phyloP scores from a whole-genome alignment of 1,140 invertebrate species.

The Drosophila repleta region DNA sequence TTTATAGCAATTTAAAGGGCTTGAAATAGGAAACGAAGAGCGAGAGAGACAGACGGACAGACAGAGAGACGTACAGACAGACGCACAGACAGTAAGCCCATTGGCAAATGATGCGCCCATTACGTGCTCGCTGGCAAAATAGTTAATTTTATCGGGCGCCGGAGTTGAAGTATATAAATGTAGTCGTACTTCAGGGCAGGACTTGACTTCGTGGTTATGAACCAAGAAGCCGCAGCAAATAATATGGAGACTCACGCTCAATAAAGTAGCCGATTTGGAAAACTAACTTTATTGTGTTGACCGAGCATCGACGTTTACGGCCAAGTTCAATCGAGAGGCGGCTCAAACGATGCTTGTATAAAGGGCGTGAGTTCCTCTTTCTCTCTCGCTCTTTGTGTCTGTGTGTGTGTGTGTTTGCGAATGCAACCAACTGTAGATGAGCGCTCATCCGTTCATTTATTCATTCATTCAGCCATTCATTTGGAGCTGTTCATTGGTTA shows the following conservation, averaged over 20 bases:
- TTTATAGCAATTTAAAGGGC: slow-evolving; percentile 79
- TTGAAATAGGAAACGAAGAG: slow-evolving; percentile 68
- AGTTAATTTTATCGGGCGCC: slow-evolving; percentile 78
- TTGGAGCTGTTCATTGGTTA: slow-evolving; percentile 77
- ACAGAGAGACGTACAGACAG: slow-evolving; percentile 1
- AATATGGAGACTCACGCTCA: slow-evolving; percentile 77
- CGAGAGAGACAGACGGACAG: slow-evolving; percentile 4
- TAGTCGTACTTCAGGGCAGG: slow-evolving; percentile 37
- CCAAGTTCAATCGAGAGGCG: slow-evolving; percentile 71
- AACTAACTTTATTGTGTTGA: slow-evolving; percentile 78
- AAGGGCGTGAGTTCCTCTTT: neutral
- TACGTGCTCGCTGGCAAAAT: slow-evolving; percentile 72
- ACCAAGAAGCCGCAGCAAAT: slow-evolving; percentile 75
- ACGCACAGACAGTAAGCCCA: slow-evolving; percentile 35
- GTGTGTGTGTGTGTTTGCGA: slow-evolving; percentile 67
- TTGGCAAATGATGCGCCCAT: slow-evolving; percentile 76
- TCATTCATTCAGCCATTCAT: slow-evolving; percentile 82
- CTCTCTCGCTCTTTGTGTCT: neutral
- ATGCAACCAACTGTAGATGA: slow-evolving; percentile 78
- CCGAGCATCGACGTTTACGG: slow-evolving; percentile 28
- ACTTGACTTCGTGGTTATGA: slow-evolving; percentile 65
- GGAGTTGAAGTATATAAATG: slow-evolving; percentile 77
- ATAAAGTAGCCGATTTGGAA: slow-evolving; percentile 77
- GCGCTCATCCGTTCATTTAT: slow-evolving; percentile 81
- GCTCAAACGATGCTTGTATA: slow-evolving; percentile 1